These are phyloP conservation scores for Acromyrmex echinatior DNA, from an alignment of 1,140 invertebrate genomes.

Conservation along the genomic window DNA sequence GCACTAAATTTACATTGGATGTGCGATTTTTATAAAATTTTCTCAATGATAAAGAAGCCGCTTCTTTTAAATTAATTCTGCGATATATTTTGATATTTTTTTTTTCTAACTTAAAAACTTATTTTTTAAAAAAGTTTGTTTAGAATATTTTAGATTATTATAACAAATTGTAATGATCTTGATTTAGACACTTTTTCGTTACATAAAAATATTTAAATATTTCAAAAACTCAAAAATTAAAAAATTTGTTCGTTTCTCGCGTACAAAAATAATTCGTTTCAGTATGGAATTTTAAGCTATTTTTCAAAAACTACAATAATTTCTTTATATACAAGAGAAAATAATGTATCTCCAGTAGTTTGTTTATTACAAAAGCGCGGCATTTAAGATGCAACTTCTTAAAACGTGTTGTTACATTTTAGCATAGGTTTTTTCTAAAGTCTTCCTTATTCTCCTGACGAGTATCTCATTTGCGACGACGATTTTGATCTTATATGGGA, in stretches of 20 bases:
- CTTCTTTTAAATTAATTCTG: neutral
- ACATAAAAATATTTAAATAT: neutral
- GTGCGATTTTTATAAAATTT: neutral
- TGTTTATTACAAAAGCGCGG: slow-evolving; percentile 34
- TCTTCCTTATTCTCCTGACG: slow-evolving; percentile 15
- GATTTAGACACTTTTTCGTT: neutral
- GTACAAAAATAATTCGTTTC: neutral
- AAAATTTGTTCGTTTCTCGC: neutral
- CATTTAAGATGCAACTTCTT: slow-evolving; percentile 1
- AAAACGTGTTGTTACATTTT: slow-evolving; percentile 11
- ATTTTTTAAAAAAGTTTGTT: neutral
- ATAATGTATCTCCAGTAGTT: slow-evolving; percentile 25
- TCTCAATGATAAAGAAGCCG: neutral
- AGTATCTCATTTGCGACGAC: neutral
- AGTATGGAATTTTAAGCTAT: no score
- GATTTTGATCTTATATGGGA: neutral
- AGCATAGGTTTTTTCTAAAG: slow-evolving; percentile 40
- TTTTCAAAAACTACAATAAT: neutral
- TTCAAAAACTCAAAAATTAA: neutral
- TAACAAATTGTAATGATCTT: neutral
- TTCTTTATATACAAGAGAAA: slow-evolving; percentile 41
- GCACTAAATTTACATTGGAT: neutral
- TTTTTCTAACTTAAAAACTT: neutral
- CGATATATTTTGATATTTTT: neutral
- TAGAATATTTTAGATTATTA: neutral